Percentiles rank a stretch among this genome's conserved stretches.
Conservation (phyloP, 2,888 invertebrate genomes). For the Perithous albicinctus region DNA sequence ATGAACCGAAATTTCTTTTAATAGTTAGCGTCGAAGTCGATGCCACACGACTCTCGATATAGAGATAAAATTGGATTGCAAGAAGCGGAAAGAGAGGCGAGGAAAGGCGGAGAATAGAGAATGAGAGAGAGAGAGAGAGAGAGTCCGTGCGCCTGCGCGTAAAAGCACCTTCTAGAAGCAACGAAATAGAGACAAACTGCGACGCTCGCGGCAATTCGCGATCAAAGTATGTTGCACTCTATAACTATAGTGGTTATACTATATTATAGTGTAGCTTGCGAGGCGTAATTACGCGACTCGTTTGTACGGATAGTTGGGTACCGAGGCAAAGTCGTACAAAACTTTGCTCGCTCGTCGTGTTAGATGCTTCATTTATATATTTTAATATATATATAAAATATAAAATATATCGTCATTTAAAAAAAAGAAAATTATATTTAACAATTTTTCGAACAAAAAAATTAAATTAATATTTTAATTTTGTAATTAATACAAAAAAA, state of each 20-base stretch:
- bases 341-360: background rate
- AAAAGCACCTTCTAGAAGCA: conserved; percentile 63
- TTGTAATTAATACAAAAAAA: no score
- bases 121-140: conserved; percentile 40
- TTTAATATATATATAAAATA: no score
- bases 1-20: no score
- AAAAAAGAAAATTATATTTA: no score
- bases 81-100: conserved; percentile 39
- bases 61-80: background rate
- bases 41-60: no score
- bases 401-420: no score
- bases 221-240: background rate
- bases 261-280: conserved; percentile 7
- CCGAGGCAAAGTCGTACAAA: no score
- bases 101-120: conserved; percentile 48
- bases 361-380: no score
- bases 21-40: no score
- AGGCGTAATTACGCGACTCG: conserved; percentile 17
- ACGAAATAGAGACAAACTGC: conserved; percentile 37
- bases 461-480: no score
- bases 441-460: no score
- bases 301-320: background rate
- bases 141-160: conserved; percentile 40
- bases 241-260: background rate
- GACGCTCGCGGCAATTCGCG: background rate